Evolutionary conservation across 2,888 invertebrate genomes (phyloP), one percentile per base, ranked within the genome.

Genomic region (Pseudococcus jackbeardsleyi): DNA sequence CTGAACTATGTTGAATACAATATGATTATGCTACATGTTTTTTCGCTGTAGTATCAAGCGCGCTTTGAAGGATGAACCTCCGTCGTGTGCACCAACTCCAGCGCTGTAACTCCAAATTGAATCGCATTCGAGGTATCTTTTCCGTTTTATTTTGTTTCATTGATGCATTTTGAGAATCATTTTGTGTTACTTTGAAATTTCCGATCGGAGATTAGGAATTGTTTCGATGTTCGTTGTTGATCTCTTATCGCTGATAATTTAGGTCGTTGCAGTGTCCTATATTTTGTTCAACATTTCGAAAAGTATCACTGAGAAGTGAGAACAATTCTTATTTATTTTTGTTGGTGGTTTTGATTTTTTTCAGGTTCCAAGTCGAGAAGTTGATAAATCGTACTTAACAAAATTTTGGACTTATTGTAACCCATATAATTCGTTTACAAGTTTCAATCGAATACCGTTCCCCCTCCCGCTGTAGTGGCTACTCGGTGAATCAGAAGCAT

Each of bases 401-500:
- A 98, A 98, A 91, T 98, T 99, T 91, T 99, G 99, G 99, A 98
- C 98, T 0, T 96, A 98, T 91, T 99, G 99, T 98, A 99, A 99
- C 92, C 96, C 95, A 90, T 99, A 89, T 99, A 99, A 91, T 98
- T 98, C 93, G 97, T 98, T 48, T 99, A 98, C 91, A 98, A 98
- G 92, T 94, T 96, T 91, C 98, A 98, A 92, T 93, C 84, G 7
- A 92, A 92, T 85, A 92, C 90, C 64, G 90, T 91, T 9, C 91
- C 91, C 12, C 91, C 91, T 5, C 91, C 91, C 15, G 39, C 88
- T 17, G 79, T 54, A 0, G 50, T 79, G 15, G 48, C 82, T 3
- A 54, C 79, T 4, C 46, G 86, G 59, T 85, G 33, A 33, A 33
- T 33, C 26, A 33, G 3, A 22, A 64, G 22, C n/a, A n/a, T 4